Evolutionary conservation across 2,888 invertebrate genomes (phyloP).

Genomic region (Lingula anatina): DNA sequence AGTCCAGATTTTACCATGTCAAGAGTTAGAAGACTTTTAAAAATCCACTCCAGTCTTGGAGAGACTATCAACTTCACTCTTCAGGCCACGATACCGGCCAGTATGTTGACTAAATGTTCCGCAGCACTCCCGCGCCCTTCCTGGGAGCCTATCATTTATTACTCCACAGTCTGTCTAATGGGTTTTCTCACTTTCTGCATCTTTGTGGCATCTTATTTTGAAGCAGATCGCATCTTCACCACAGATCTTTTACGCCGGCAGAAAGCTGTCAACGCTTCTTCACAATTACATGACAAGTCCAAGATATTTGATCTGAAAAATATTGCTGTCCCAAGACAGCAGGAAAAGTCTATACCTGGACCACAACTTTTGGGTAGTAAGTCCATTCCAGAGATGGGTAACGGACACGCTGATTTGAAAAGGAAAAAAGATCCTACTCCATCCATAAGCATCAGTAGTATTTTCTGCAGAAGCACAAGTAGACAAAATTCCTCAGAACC

Average conservation of each 20-base stretch:
- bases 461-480: neutral
- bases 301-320: constrained; percentile 53
- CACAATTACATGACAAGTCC: constrained; percentile 57
- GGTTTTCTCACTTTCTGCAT: constrained; percentile 63
- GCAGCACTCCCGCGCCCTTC: constrained; percentile 66
- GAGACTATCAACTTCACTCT: constrained; percentile 63
- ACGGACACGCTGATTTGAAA: too few relatives aligned
- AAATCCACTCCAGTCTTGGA: constrained; percentile 49
- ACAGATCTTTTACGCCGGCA: constrained; percentile 40
- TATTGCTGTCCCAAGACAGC: constrained; percentile 28
- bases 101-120: constrained; percentile 67
- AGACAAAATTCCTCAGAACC: neutral
- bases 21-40: constrained; percentile 60
- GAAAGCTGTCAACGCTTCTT: constrained; percentile 57
- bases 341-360: constrained; percentile 8
- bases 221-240: constrained; percentile 66
- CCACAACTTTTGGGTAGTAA: constrained; percentile 7
- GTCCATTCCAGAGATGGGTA: constrained; percentile 8
- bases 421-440: constrained; percentile 7
- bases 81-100: constrained; percentile 63
- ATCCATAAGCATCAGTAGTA: neutral
- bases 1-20: constrained; percentile 82
- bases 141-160: constrained; percentile 73
- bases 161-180: constrained; percentile 49
- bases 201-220: constrained; percentile 65